A percentile compares a stretch with the other conserved stretches of the same genome.
These are phyloP conservation scores for Sylvia atricapilla DNA, from an alignment of 2,113 vertebrate species.

Conservation along the genomic window DNA sequence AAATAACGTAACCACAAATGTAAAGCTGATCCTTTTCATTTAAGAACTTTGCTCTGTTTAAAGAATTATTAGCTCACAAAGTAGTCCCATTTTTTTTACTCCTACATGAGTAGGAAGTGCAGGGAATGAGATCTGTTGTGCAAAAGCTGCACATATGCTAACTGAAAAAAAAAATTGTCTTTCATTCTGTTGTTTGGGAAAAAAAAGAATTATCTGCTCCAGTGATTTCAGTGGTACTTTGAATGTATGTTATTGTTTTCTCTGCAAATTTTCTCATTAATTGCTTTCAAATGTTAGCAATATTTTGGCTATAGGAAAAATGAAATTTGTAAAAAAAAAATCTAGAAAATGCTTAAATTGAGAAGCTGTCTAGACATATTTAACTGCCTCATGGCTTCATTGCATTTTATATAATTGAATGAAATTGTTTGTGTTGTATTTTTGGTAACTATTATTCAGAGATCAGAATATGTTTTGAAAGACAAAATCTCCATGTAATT, in stretches of 20 bases:
- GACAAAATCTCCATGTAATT: background rate
- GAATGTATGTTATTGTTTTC: constrained; percentile 52
- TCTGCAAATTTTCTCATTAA: constrained; percentile 61
- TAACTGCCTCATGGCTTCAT: constrained; percentile 50
- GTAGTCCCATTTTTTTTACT: background rate
- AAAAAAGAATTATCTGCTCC: constrained; percentile 54
- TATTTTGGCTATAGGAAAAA: constrained; percentile 51
- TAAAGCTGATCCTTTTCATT: constrained; percentile 5
- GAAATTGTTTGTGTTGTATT: constrained; percentile 47
- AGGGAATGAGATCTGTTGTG: constrained; percentile 17
- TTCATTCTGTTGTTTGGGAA: constrained; percentile 25
- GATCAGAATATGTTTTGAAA: constrained; percentile 45
- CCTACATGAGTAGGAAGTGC: background rate
- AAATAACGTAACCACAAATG: background rate
- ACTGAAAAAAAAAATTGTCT: constrained; percentile 24
- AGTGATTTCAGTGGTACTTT: constrained; percentile 55
- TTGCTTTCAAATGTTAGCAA: constrained; percentile 58
- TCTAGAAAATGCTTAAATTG: constrained; percentile 4
- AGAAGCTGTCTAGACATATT: constrained; percentile 49
- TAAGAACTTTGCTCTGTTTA: constrained; percentile 24
- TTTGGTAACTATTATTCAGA: constrained; percentile 50
- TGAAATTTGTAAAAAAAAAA: background rate
- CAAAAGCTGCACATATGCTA: constrained; percentile 49
- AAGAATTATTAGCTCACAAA: constrained; percentile 30
- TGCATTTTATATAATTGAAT: constrained; percentile 52